phyloP scores from a whole-genome alignment of 64 coral and sea anemone species.

The Porites lutea region DNA sequence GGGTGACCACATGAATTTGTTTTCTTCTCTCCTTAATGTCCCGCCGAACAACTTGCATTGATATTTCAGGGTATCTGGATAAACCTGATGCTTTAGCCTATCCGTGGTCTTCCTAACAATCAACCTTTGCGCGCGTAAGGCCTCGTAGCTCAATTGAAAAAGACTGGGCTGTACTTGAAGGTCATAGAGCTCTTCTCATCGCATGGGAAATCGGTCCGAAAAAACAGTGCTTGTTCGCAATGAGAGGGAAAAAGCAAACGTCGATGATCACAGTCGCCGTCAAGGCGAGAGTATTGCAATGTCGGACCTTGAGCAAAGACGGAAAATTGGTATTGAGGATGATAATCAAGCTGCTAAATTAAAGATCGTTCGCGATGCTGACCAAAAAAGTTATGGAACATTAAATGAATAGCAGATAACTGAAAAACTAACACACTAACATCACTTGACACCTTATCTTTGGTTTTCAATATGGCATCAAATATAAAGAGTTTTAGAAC shows the following conservation, averaged over 20 bases:
- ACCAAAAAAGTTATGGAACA: conserved; percentile 67
- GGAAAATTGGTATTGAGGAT: background rate
- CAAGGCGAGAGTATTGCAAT: conserved; percentile 28
- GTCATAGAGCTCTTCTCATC: conserved; percentile 68
- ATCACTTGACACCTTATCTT: too few species aligned
- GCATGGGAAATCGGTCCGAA: conserved; percentile 21
- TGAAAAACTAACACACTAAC: background rate
- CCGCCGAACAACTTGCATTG: conserved; percentile 71
- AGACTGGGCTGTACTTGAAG: conserved; percentile 81
- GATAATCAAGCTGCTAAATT: conserved; percentile 19
- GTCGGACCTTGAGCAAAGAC: background rate
- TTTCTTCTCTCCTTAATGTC: conserved; percentile 49
- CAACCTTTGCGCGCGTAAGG: conserved; percentile 81
- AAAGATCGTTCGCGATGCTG: conserved; percentile 43
- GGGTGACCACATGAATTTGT: conserved; percentile 43
- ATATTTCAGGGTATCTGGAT: conserved; percentile 99
- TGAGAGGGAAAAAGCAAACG: background rate
- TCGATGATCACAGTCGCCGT: background rate
- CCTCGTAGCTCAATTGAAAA: conserved; percentile 79
- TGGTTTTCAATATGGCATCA: too few species aligned
- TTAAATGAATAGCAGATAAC: conserved; percentile 47
- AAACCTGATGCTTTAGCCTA: conserved; percentile 71
- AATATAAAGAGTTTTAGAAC: too few species aligned
- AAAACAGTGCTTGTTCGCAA: conserved; percentile 15
- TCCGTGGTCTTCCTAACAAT: conserved; percentile 89